A percentile compares a stretch with the other conserved stretches of the same genome.
Conservation (phyloP, 2,888 invertebrate species). For the Heliothis peltigera region DNA sequence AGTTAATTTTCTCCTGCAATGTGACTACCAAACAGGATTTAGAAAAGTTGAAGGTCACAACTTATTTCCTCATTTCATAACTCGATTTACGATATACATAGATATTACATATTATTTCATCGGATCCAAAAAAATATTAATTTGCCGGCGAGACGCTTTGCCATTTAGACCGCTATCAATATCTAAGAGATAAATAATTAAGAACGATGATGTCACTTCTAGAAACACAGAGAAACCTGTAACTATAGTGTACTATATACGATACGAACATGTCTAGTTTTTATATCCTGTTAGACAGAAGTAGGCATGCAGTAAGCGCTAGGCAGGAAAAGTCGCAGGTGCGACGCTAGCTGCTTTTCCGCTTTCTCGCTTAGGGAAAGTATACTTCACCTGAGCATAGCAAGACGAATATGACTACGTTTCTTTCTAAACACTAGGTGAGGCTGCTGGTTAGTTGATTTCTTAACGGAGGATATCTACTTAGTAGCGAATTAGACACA, state of each 20-base stretch:
- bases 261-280: constrained; percentile 23
- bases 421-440: constrained; percentile 35
- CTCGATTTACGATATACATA: neutral
- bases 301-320: constrained; percentile 46
- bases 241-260: neutral
- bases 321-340: constrained; percentile 73
- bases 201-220: neutral
- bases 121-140: neutral
- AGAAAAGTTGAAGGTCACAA: neutral
- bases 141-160: neutral
- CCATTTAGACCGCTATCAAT: too few species aligned
- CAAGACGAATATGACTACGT: constrained; percentile 42
- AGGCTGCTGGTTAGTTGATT: constrained; percentile 29
- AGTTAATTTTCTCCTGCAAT: neutral
- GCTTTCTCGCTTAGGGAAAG: constrained; percentile 81
- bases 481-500: constrained; percentile 23
- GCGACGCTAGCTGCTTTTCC: constrained; percentile 79
- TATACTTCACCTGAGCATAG: constrained; percentile 45
- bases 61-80: neutral
- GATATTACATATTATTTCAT: neutral
- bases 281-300: constrained; percentile 26
- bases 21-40: neutral
- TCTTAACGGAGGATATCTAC: constrained; percentile 21
- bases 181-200: neutral
- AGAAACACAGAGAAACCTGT: constrained; percentile 5